Base-by-base conservation (phyloP, 2,113 vertebrate genomes). In the Istiophorus platypterus region DNA sequence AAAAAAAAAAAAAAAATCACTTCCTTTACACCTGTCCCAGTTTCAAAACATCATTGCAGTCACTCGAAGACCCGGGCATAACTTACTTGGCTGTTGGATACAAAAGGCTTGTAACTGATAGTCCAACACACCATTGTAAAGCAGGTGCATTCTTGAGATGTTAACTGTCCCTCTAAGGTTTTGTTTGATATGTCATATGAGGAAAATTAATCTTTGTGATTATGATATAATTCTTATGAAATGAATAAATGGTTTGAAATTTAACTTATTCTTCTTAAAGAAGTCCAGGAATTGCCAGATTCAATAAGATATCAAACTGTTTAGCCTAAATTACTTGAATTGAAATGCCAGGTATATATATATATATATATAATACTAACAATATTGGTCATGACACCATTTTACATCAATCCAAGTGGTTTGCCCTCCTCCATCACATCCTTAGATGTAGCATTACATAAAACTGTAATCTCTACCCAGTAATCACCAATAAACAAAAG, bases 401-500 rank as follows among this genome's bases (percentile, higher is more conserved):
- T 15, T 8, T 22, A 51, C 18, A 20, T 9, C 7, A 14, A 42
- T 13, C 1, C 12, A 45, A 27, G 8, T 29, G 41, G 24, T 62
- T 63, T 63, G 31, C 74, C 20, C 20, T 76, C 51, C 31, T 24
- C 10, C 26, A 59, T 71, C 26, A 52, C 66, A 52, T 52, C 27
- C 5, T 34, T 5, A 26, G 7, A 1, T 54, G 7, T 24, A 1
- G 22, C 8, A 5, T 31, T 3, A 1, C n/a, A 15, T 66, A n/a
- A 68, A 86, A 65, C 54, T 56, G 17, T 26, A 49, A 54, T 47
- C n/a, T 39, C 47, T 20, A 22, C 45, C 6, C 29, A 26, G 37
- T 57, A 49, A 79, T 82, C 42, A 76, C 18, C 54, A 58, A n/a
- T 4, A 69, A 31, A 51, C 11, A 24, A 63, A 80, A 47, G 57